Base-by-base conservation (phyloP, 2,888 invertebrate genomes). In the Eledone cirrhosa region DNA sequence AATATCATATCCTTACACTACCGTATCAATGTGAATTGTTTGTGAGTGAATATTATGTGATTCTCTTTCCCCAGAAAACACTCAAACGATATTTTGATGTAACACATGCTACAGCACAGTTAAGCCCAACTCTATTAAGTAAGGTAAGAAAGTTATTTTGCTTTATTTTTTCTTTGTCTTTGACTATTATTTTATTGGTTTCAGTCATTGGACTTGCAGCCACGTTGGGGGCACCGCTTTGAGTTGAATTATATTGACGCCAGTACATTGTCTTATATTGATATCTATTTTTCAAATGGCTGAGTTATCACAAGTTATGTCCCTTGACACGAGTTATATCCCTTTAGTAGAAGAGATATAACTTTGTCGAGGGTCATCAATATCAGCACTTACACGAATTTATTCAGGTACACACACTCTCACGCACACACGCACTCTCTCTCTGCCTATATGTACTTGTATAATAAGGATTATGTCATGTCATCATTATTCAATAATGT, bases 91-190 rank as follows among this genome's bases (percentile, higher is more conserved):
- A 96, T 90, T 97, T 97, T 90, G 96, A 98, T 92, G 94, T 95
- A n/a, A 95, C 96, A 11, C 94, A 95, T 90, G 95, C 96, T 3
- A 97, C 97, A n/a, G 97, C 95, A 48, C 95, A 96, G 91, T 92
- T 99, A 77, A 95, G 95, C 27, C 99, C 99, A 11, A 97, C 98
- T 19, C 93, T 95, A 79, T 94, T 97, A 72, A 98, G 98, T 91
- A 99, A 99, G 93, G 93, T 97, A 86, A 81, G 81, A 0, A 67
- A 67, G 1, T n/a, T 41, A 31, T 2, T n/a, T 13, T n/a, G 11
- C 8, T 33, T 19, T 22, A 13, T 41, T 33, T 16, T 22, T 22
- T 19, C 22, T 31, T 33, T 29, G 19, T 24, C 59, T 27, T 31
- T 31, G 19, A 8, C 27, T n/a, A 29, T 19, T 29, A 1, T 31